Evolutionary conservation across 2,797 vertebrate genomes (phyloP).

Genomic region (Chromis chromis): DNA sequence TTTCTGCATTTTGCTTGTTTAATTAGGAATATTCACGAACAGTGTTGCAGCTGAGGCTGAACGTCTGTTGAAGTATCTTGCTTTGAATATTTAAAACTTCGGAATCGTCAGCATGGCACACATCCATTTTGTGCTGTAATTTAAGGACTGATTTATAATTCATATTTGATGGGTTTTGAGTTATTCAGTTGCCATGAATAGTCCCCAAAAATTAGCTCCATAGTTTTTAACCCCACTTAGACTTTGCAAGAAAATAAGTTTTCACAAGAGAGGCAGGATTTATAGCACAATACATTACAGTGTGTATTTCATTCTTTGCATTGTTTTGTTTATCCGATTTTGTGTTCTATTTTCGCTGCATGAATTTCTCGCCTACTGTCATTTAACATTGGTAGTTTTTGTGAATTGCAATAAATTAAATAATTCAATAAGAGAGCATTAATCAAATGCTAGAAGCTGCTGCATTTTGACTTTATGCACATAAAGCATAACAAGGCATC

Average conservation of each 20-base stretch:
- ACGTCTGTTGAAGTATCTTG: conserved; percentile 8
- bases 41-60: conserved; percentile 16
- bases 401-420: conserved; percentile 11
- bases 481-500: conserved; percentile 31
- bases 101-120: conserved; percentile 13
- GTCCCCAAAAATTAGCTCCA: not conserved
- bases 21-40: conserved; percentile 30
- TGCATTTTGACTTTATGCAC: conserved; percentile 11
- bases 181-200: conserved; percentile 8
- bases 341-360: not conserved
- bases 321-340: conserved; percentile 14
- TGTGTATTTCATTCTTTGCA: not conserved
- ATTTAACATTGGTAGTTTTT: not conserved
- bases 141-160: conserved; percentile 25
- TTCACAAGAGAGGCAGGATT: not conserved
- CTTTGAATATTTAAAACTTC: conserved; percentile 26
- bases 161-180: conserved; percentile 1
- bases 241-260: conserved; percentile 1
- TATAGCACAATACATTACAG: conserved; percentile 2
- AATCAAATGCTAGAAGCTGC: conserved; percentile 22
- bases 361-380: conserved; percentile 16
- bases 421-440: conserved; percentile 46
- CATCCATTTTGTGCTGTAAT: conserved; percentile 15
- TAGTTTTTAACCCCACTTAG: not conserved
- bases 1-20: conserved; percentile 24